Evolutionary conservation across 2,888 invertebrate genomes (phyloP).

Genomic region (Melieria crassipennis): DNA sequence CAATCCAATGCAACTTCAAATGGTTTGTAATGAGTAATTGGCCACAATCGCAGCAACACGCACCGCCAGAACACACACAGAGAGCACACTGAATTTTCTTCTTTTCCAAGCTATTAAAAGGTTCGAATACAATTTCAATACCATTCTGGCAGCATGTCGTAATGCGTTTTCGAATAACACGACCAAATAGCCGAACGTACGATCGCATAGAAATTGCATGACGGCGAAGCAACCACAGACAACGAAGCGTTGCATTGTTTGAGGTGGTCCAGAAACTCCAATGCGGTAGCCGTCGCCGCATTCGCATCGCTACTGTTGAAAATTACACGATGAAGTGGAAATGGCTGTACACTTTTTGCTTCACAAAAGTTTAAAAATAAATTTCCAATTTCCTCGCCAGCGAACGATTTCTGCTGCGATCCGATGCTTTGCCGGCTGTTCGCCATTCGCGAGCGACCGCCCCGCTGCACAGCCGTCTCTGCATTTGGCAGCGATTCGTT

Average conservation of each 20-base stretch:
- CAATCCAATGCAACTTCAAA: too few species aligned
- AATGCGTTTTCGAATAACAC: conserved; percentile 2
- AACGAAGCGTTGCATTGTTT: conserved; percentile 17
- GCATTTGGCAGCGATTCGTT: conserved; percentile 42
- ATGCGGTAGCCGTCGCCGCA: conserved; percentile 18
- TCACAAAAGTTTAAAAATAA: conserved; percentile 24
- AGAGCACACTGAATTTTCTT: background rate
- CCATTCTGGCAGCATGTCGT: background rate
- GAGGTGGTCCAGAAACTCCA: conserved; percentile 25
- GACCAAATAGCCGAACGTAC: too few species aligned
- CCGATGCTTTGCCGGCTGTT: too few species aligned
- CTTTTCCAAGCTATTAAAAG: background rate
- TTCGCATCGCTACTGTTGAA: conserved; percentile 19
- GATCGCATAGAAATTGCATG: background rate
- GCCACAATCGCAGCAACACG: too few species aligned
- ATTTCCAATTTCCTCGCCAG: conserved; percentile 6
- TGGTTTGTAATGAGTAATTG: too few species aligned
- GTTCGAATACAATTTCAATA: background rate
- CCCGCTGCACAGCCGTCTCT: background rate
- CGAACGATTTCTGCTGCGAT: too few species aligned
- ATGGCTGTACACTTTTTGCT: background rate
- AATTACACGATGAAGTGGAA: conserved; percentile 15
- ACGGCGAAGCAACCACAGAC: background rate
- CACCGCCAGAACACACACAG: too few species aligned
- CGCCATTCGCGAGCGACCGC: too few species aligned